Evolutionary conservation across 2,113 vertebrate genomes (phyloP).

Genomic region (Oriolus oriolus): DNA sequence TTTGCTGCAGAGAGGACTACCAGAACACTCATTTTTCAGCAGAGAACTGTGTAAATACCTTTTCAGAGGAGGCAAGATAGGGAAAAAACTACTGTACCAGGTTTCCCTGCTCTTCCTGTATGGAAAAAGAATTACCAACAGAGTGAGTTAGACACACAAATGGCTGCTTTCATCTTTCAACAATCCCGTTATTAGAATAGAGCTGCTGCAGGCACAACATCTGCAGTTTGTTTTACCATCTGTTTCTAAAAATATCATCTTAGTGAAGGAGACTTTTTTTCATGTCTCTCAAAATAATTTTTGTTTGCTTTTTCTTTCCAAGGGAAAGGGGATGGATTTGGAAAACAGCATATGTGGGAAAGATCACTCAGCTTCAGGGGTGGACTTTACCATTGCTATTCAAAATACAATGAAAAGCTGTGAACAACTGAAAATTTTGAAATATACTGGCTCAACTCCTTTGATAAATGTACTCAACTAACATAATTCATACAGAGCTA

Average conservation of each 20-base stretch:
- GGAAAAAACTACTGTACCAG: not conserved
- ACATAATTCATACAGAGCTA: not conserved
- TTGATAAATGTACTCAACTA: conserved; percentile 57
- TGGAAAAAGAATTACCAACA: not conserved
- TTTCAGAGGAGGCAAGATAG: not conserved
- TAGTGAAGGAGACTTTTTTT: not conserved
- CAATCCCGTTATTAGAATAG: conserved; percentile 29
- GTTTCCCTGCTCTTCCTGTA: not conserved
- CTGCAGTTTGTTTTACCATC: conserved; percentile 66
- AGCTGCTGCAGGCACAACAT: conserved; percentile 56
- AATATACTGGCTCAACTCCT: not conserved
- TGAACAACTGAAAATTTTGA: conserved; percentile 20
- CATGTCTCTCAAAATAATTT: conserved; percentile 35
- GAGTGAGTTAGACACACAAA: not conserved
- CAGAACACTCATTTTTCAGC: not conserved
- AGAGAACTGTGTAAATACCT: not conserved
- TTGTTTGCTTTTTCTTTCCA: conserved; percentile 23
- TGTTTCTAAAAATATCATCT: conserved; percentile 65
- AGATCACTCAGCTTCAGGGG: conserved; percentile 54
- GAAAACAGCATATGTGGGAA: conserved; percentile 57
- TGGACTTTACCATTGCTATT: not conserved
- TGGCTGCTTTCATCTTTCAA: conserved; percentile 56
- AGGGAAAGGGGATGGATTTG: not conserved
- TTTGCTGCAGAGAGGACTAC: not conserved
- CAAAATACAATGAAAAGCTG: conserved; percentile 3